Evolutionary conservation across 2,113 vertebrate species (phyloP).

Genomic region (Catharus fuscescens): DNA sequence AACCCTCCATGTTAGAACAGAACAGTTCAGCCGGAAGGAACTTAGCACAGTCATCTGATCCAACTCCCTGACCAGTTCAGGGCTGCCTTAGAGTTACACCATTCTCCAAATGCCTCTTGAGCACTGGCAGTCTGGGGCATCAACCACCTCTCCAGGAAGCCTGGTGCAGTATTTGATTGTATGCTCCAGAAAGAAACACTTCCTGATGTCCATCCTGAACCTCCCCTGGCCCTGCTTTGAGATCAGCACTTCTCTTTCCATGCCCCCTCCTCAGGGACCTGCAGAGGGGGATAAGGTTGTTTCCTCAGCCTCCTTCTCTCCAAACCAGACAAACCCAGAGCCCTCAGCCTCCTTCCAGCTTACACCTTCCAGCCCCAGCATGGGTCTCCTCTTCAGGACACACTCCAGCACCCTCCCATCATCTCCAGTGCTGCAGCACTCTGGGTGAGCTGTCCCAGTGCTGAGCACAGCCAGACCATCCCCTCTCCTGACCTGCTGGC

Average conservation of each 20-base stretch:
- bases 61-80: background rate
- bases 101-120: background rate
- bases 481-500: background rate
- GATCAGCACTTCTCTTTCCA: background rate
- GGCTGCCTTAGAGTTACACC: background rate
- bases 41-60: rapidly evolving
- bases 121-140: background rate
- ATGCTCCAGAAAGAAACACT: background rate
- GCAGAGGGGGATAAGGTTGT: background rate
- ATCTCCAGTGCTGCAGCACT: rapidly evolving
- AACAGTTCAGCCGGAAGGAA: background rate
- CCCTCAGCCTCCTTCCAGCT: background rate
- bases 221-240: background rate
- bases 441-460: rapidly evolving
- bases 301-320: background rate
- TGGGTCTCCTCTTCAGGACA: background rate
- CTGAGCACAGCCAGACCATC: rapidly evolving
- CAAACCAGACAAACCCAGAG: background rate
- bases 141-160: background rate
- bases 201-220: background rate
- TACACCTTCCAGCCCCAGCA: background rate
- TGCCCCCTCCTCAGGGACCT: background rate
- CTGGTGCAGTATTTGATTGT: background rate
- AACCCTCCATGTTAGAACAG: background rate
- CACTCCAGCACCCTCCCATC: background rate